Evolutionary conservation across 2,113 vertebrate genomes (phyloP), one percentile per base, ranked within the genome.

Genomic region (Cottus gobio): DNA sequence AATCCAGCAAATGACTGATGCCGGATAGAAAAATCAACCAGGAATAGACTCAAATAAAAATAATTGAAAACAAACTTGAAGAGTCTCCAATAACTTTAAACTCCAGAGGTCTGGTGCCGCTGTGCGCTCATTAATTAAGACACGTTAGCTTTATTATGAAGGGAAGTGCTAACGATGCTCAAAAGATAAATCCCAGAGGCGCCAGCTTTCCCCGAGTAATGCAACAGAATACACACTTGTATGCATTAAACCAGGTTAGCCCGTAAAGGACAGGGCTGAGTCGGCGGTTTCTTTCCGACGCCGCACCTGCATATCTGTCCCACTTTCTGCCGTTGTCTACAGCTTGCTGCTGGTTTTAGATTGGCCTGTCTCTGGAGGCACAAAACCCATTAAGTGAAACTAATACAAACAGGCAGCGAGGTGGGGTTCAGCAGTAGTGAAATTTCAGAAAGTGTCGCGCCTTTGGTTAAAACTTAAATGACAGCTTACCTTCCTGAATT

Each of bases 231-330:
- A 68, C 44, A 64, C 62, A 80, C 83, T 75, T 66, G 73, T 86
- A 46, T n/a, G 63, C 50, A 61, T 68, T 52, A 80, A 89, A 86
- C 62, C 86, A 77, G 83, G 69, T 85, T 82, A 87, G 34, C 39
- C 26, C n/a, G n/a, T 9, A 61, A 75, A 60, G 54, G 52, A 79
- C 56, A 16, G 0, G 60, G 83, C 76, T 81, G 83, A 89, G 79
- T 34, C 2, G 46, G 70, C 28, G 9, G 36, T 46, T 77, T 75
- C n/a, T 54, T 68, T 48, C 36, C 34, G 10, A 79, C 71, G 20
- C 4, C 68, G 71, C 91, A 91, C 89, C 90, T 91, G 85, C 86
- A 79, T 30, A 79, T 80, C 66, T 86, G 92, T 84, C 88, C 91
- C 82, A 87, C 84, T 88, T 89, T 80, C 63, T 61, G 74, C 56